These are phyloP conservation scores for Chiridota heheva DNA, from an alignment of 35 echinoderm and acorn worm species.

Conservation along the genomic window DNA sequence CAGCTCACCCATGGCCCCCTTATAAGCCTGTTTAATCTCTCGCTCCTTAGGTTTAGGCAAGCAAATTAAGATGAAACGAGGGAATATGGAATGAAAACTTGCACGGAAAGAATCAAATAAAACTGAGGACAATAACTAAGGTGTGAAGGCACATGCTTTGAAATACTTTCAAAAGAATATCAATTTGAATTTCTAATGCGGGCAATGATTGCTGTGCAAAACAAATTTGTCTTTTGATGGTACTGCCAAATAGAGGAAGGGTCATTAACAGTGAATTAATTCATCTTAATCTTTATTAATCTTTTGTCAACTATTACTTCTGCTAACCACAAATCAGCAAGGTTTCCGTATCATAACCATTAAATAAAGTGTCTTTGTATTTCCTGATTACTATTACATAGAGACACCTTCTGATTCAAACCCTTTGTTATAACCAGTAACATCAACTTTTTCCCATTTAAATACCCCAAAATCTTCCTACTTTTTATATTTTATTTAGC, in stretches of 20 bases:
- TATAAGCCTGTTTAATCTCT: constrained; percentile 74
- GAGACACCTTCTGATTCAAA: too few relatives aligned
- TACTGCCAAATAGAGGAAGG: background rate
- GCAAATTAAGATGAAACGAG: background rate
- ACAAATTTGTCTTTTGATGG: background rate
- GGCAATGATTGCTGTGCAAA: background rate
- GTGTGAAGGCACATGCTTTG: background rate
- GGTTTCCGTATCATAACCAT: too few relatives aligned
- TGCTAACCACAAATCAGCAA: too few relatives aligned
- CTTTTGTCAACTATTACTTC: too few relatives aligned
- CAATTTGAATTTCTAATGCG: background rate
- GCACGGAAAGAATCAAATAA: background rate
- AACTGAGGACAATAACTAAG: background rate
- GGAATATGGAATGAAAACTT: background rate
- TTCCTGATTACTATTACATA: too few relatives aligned
- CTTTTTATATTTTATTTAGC: too few relatives aligned
- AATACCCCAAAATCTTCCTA: too few relatives aligned
- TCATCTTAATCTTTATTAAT: background rate
- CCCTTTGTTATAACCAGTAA: too few relatives aligned
- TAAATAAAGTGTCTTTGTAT: too few relatives aligned
- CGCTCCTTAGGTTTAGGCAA: constrained; percentile 49
- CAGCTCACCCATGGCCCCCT: constrained; percentile 38
- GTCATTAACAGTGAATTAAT: background rate
- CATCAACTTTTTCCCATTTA: too few relatives aligned
- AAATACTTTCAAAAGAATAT: background rate